phyloP scores from a whole-genome alignment of 1,140 invertebrate species.

The Lordiphosa clarofinis region DNA sequence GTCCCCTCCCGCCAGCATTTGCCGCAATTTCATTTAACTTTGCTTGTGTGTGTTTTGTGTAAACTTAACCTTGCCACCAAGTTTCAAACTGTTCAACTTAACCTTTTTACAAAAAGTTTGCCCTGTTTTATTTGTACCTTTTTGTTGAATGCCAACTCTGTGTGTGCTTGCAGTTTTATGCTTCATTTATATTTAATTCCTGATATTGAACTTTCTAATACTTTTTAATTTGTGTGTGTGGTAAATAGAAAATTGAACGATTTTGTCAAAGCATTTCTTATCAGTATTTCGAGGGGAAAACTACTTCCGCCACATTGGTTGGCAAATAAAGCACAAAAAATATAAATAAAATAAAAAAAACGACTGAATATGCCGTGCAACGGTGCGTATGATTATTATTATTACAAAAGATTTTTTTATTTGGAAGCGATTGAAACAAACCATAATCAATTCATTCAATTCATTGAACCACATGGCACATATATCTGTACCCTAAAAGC shows the following conservation, averaged over 20 bases:
- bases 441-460: slow-evolving; percentile 5
- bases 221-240: too few relatives aligned
- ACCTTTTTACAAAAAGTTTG: slow-evolving; percentile 31
- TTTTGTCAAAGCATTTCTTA: neutral
- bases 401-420: slow-evolving; percentile 21
- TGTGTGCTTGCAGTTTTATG: too few relatives aligned
- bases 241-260: too few relatives aligned
- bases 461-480: slow-evolving; percentile 18
- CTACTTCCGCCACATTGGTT: slow-evolving; percentile 41
- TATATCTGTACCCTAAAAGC: neutral
- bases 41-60: neutral
- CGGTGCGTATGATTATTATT: slow-evolving; percentile 51
- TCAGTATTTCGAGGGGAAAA: too few relatives aligned
- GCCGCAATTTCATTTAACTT: slow-evolving; percentile 3
- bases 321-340: slow-evolving; percentile 26
- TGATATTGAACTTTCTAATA: too few relatives aligned
- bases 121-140: too few relatives aligned
- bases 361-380: slow-evolving; percentile 26
- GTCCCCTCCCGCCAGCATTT: neutral
- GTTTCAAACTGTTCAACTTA: slow-evolving; percentile 35
- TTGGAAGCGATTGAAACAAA: slow-evolving; percentile 8
- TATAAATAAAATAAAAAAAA: slow-evolving; percentile 3
- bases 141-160: too few relatives aligned
- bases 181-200: too few relatives aligned
- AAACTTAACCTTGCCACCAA: slow-evolving; percentile 20